Base-by-base conservation (phyloP, 2,888 invertebrate species). In the Drosophila stalkeri region DNA sequence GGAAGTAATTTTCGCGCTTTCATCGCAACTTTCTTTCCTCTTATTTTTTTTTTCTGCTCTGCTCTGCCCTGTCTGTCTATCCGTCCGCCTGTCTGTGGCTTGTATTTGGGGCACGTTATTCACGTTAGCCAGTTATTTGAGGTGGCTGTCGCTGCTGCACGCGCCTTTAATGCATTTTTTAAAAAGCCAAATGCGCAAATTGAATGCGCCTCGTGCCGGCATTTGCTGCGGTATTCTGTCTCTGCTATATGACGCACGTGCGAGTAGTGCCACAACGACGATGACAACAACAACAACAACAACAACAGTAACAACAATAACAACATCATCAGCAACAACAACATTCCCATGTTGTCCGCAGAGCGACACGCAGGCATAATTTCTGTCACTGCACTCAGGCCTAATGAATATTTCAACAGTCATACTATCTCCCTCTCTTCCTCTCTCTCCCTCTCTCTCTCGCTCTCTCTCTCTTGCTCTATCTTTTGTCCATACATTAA, bases 181-280 rank as follows among this genome's bases (percentile, higher is more conserved):
- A 85, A 89, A 86, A 87, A 86, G 89, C 90, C 89, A 85, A 89
- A 87, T 87, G 89, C 87, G 78, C 87, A 89, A 85, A 85, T 85
- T 85, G 89, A 85, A 85, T 87, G 89, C 77, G 72, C 80, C 76
- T 81, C 64, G 69, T 60, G 64, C 61, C 64, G 60, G 55, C 74
- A 64, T 67, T 67, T 70, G 73, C 60, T 89, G 83, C 66, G 89
- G 89, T 81, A 41, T 65, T 63, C 66, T n/a, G 49, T 31, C 49
- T 18, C 31, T 27, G 27, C 27, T 27, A 27, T 27, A 27, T 27
- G 27, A 27, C 27, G 27, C 6, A 27, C 27, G 27, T 27, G 27
- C 27, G 27, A 27, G 27, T 27, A 27, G 27, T 27, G 27, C 27
- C 27, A 35, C 52, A 54, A 31, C 20, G 37, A 37, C 37, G 37